Evolutionary conservation across 2,113 vertebrate genomes (phyloP), one percentile per base, ranked within the genome.

Genomic region (Phyllostomus hastatus): DNA sequence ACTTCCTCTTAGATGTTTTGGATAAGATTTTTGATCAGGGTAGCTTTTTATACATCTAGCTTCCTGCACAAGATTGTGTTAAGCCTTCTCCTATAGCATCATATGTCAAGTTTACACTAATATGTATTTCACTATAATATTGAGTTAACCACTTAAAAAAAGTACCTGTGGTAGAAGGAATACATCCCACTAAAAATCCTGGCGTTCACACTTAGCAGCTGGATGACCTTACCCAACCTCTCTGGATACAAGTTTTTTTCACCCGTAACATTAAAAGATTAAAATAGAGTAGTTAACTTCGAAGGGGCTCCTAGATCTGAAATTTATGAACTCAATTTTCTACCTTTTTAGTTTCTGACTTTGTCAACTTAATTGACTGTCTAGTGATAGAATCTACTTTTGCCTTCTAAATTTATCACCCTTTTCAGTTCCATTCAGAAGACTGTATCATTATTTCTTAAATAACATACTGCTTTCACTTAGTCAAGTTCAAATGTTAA

Each of bases 281-380:
- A 75, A 67, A 89, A 72, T 35, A 80, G 12, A 92, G 66, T 91
- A 86, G 83, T 92, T 75, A 96, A 91, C 59, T 85, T 81, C 91
- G 59, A 94, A 78, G 35, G 24, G 11, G 35, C 1, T 67, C 20
- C 19, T 87, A 79, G 20, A 19, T 96, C 50, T 76, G 26, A 85
- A 90, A 96, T 66, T 94, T 75, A 96, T 78, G 78, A n/a, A 70
- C 70, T 92, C n/a, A 70, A 43, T 90, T 67, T 88, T 9, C 3
- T 90, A 92, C 10, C 16, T 5, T 10, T 84, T 87, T 66, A 57
- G 16, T 20, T 61, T 33, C 5, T 10, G 90, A 59, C 72, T 94
- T 84, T 76, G 24, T 59, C 38, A 92, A 38, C 7, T 90, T 95
- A 90, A 86, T 57, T 73, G 86, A 82, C 67, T 78, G 6, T 83